Evolutionary conservation across 1,140 invertebrate genomes (phyloP).

Genomic region (Vanessa tameamea): DNA sequence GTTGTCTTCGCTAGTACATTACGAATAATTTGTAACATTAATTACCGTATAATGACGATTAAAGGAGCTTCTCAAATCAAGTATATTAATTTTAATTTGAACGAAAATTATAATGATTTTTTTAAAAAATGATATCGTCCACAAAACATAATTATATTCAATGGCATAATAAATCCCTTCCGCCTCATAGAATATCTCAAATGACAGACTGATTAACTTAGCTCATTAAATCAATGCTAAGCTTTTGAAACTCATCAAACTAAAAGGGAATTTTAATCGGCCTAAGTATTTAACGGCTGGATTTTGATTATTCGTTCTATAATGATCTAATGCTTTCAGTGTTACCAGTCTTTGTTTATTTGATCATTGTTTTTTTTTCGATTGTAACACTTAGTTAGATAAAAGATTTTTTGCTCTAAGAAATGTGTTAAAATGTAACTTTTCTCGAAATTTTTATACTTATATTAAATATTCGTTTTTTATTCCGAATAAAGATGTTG

Average conservation of each 20-base stretch:
- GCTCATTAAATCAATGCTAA: constrained; percentile 28
- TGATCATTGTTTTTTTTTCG: not conserved
- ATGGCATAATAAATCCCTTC: not conserved
- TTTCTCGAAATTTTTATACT: no score
- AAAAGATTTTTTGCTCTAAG: not conserved
- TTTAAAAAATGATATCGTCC: no score
- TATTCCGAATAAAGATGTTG: no score
- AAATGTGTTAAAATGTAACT: no score
- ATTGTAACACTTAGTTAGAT: not conserved
- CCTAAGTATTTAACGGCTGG: not conserved
- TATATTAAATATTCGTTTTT: no score
- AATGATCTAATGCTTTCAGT: not conserved
- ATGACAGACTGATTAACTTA: constrained; percentile 8
- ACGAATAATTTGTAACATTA: no score
- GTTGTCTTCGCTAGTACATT: no score
- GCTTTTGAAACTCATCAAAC: constrained; percentile 28
- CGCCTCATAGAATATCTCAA: constrained; percentile 15
- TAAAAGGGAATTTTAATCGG: constrained; percentile 29
- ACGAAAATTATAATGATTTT: no score
- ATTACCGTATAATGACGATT: no score
- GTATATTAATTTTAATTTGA: no score
- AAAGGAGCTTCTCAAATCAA: no score
- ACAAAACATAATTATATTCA: not conserved
- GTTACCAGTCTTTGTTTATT: not conserved
- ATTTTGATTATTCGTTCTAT: not conserved